phyloP scores from a whole-genome alignment of 2,888 invertebrate genomes.

The Trachelus troglodyta region DNA sequence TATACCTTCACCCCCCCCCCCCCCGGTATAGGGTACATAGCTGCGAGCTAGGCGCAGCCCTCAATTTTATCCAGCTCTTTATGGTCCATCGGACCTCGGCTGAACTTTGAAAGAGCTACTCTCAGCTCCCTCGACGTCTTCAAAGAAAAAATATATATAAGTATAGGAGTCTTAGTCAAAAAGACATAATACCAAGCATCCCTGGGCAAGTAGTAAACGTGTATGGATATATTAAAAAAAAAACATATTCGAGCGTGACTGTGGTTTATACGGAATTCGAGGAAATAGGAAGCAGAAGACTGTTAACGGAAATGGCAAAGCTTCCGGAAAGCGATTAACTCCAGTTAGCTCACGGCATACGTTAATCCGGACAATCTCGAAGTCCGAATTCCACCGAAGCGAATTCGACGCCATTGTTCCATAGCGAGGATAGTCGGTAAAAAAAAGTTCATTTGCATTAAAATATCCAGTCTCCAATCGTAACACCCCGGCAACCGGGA shows the following conservation, averaged over 20 bases:
- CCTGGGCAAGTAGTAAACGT: neutral
- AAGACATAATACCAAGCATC: neutral
- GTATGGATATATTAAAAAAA: neutral
- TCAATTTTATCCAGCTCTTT: slow-evolving; percentile 43
- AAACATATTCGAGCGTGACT: neutral
- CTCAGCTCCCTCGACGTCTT: neutral
- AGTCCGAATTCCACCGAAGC: slow-evolving; percentile 28
- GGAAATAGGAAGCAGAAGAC: neutral
- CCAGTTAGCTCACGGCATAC: slow-evolving; percentile 8
- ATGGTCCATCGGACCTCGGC: slow-evolving; percentile 41
- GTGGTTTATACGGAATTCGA: neutral
- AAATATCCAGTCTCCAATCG: slow-evolving; percentile 33
- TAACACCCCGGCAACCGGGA: neutral
- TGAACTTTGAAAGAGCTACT: slow-evolving; percentile 32
- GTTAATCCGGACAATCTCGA: slow-evolving; percentile 47
- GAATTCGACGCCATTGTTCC: slow-evolving; percentile 34
- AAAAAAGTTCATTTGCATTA: slow-evolving; percentile 43
- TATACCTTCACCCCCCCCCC: slow-evolving; percentile 18
- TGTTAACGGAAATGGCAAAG: neutral
- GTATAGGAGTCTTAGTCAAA: neutral
- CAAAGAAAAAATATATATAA: neutral
- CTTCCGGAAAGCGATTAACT: neutral
- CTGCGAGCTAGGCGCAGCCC: slow-evolving; percentile 9
- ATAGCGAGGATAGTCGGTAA: neutral
- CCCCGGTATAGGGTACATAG: slow-evolving; percentile 24